phyloP scores from a whole-genome alignment of 2,888 invertebrate species.

The Stenchaetothrips biformis region DNA sequence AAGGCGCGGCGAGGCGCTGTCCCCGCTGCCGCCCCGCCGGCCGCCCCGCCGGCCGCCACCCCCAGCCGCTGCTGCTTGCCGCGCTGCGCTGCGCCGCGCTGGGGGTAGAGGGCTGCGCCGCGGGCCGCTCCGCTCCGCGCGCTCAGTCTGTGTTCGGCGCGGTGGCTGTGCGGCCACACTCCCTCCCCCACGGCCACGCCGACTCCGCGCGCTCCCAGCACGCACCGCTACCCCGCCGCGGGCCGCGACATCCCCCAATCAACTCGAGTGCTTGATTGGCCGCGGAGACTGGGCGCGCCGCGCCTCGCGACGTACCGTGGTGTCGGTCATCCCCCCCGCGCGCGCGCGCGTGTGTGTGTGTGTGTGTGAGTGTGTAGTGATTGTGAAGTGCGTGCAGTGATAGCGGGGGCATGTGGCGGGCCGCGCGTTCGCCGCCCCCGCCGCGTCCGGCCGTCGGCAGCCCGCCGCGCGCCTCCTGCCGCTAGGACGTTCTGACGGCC shows the following conservation, averaged over 20 bases:
- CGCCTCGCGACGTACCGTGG: background rate
- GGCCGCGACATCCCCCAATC: background rate
- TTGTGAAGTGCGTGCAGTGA: background rate
- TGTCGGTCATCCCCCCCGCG: background rate
- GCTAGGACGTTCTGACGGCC: background rate
- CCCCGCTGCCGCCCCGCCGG: no score
- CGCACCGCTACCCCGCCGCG: background rate
- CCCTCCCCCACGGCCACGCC: no score
- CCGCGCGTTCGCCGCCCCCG: background rate
- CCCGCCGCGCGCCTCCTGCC: background rate
- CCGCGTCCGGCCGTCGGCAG: background rate
- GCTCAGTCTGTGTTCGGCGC: constrained; percentile 16
- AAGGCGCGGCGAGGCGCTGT: no score
- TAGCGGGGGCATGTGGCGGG: background rate
- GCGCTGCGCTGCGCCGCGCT: background rate
- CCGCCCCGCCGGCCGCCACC: background rate
- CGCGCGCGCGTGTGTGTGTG: background rate
- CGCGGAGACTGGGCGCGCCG: background rate
- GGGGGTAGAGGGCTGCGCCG: background rate
- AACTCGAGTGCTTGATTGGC: no score
- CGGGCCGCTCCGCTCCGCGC: background rate
- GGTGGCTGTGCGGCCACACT: background rate
- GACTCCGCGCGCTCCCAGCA: background rate
- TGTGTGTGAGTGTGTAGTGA: background rate
- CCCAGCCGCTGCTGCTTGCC: background rate